A percentile compares a stretch with the other conserved stretches of the same genome.
Evolutionary conservation across 2,797 vertebrate species (phyloP).

Genomic region (Antrozous pallidus): DNA sequence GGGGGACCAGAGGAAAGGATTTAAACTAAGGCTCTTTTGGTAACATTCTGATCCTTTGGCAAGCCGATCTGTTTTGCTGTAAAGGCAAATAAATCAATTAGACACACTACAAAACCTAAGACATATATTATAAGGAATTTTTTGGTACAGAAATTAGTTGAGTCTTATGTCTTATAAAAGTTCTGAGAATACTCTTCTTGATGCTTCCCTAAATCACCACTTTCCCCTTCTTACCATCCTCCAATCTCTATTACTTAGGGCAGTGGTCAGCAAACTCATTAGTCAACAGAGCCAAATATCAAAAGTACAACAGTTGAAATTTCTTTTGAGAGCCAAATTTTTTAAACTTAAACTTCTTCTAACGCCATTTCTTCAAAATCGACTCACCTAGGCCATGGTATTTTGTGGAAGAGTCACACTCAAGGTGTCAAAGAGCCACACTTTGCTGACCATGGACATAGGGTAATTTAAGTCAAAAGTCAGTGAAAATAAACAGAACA

Average conservation of each 20-base stretch:
- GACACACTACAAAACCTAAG: constrained; percentile 51
- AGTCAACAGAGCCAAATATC: too few relatives aligned
- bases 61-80: constrained; percentile 97
- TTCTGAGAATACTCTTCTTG: constrained; percentile 23
- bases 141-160: constrained; percentile 35
- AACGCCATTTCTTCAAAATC: too few relatives aligned
- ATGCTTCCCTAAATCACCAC: neutral
- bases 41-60: constrained; percentile 99
- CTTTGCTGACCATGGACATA: too few relatives aligned
- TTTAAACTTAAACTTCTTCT: too few relatives aligned
- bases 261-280: too few relatives aligned
- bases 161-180: constrained; percentile 36
- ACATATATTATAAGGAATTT: constrained; percentile 40
- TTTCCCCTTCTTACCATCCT: neutral
- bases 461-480: constrained; percentile 41
- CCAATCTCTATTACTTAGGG: neutral
- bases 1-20: constrained; percentile 98
- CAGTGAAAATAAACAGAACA: constrained; percentile 18
- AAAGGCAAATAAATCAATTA: constrained; percentile 74
- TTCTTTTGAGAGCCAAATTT: too few relatives aligned
- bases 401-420: too few relatives aligned
- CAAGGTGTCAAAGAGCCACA: too few relatives aligned
- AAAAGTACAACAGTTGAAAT: too few relatives aligned
- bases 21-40: constrained; percentile 97
- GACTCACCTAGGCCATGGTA: too few relatives aligned